Evolutionary conservation across 1,140 invertebrate species (phyloP).

Genomic region (Dufourea novaeangliae): DNA sequence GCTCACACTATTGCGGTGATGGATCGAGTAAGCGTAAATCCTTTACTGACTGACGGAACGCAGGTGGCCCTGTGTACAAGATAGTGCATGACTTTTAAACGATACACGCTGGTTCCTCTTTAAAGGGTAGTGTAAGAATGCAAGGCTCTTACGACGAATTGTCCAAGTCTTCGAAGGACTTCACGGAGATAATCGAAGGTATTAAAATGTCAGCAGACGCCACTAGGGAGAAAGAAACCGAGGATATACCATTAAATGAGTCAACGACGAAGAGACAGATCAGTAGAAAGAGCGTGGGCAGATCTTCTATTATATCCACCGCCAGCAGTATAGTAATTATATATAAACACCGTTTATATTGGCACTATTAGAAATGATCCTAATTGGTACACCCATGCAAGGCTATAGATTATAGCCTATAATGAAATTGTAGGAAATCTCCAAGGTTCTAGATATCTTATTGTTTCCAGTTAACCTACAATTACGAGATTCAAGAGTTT

Average conservation of each 20-base stretch:
- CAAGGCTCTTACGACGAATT: constrained; percentile 84
- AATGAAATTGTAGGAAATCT: too few species aligned
- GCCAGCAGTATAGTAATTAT: constrained; percentile 19
- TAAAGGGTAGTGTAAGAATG: constrained; percentile 82
- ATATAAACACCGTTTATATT: background rate
- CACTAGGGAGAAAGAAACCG: constrained; percentile 69
- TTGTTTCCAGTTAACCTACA: constrained; percentile 36
- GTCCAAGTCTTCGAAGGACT: constrained; percentile 81
- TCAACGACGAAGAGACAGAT: background rate
- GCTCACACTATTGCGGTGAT: constrained; percentile 90
- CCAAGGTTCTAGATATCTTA: too few species aligned
- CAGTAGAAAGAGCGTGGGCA: background rate
- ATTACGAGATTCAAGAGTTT: constrained; percentile 6
- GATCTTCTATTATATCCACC: constrained; percentile 9
- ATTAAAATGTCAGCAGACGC: constrained; percentile 58
- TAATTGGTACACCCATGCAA: too few species aligned
- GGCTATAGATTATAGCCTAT: too few species aligned
- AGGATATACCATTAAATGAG: background rate
- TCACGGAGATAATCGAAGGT: constrained; percentile 72
- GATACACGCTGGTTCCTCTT: constrained; percentile 7
- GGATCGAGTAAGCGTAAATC: constrained; percentile 85
- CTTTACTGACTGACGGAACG: too few species aligned
- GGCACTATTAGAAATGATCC: too few species aligned
- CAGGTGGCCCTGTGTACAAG: too few species aligned
- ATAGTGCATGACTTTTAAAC: too few species aligned